phyloP scores from a whole-genome alignment of 2,888 invertebrate genomes.

The Eudiplozoon nipponicum region DNA sequence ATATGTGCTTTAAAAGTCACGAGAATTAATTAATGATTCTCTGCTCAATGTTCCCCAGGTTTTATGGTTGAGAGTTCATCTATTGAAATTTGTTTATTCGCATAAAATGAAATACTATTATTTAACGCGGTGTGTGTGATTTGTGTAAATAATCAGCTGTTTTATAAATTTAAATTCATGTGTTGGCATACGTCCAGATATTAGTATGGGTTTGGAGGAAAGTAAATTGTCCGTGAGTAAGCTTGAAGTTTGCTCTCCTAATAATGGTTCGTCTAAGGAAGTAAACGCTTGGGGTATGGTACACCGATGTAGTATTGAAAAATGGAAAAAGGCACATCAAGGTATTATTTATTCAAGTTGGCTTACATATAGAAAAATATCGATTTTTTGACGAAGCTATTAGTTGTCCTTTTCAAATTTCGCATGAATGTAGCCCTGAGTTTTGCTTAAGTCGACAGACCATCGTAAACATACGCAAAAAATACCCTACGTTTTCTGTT shows the following conservation, averaged over 20 bases:
- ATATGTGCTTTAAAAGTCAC: too few relatives aligned
- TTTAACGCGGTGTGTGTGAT: too few relatives aligned
- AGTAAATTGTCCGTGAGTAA: background rate
- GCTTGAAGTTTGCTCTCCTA: background rate
- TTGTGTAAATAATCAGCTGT: too few relatives aligned
- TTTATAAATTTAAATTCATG: too few relatives aligned
- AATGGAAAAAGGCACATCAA: background rate
- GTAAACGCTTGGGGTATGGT: background rate
- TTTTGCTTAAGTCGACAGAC: conserved; percentile 26
- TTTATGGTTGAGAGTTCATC: too few relatives aligned
- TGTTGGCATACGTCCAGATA: too few relatives aligned
- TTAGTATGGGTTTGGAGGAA: conserved; percentile 7
- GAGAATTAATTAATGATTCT: too few relatives aligned
- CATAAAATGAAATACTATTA: too few relatives aligned
- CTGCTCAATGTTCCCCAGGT: too few relatives aligned
- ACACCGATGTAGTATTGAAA: background rate
- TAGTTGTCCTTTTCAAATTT: conserved; percentile 22
- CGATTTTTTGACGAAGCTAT: conserved; percentile 22
- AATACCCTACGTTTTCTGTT: conserved; percentile 23
- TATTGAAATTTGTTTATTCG: too few relatives aligned
- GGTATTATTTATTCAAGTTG: background rate
- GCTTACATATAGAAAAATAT: background rate
- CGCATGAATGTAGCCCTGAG: conserved; percentile 25
- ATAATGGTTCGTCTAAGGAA: background rate
- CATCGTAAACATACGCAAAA: conserved; percentile 25